phyloP scores from a whole-genome alignment of 2,113 vertebrate species.

The Laticauda laticaudata region DNA sequence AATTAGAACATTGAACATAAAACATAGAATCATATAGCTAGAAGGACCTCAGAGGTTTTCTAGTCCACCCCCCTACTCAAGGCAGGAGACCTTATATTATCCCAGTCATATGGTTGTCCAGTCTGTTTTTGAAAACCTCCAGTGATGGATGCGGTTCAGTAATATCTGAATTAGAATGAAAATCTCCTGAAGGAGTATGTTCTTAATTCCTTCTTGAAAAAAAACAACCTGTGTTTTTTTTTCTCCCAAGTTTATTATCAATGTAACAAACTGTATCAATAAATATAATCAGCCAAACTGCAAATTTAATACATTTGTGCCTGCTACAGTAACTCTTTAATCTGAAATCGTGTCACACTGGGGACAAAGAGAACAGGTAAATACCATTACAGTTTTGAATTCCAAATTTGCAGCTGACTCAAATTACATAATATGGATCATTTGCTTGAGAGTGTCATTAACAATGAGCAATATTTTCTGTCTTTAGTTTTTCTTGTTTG shows the following conservation, averaged over 20 bases:
- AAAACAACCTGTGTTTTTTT: neutral
- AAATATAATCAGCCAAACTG: neutral
- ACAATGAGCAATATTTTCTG: neutral
- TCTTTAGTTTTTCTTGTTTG: neutral
- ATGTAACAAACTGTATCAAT: neutral
- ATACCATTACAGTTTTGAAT: neutral
- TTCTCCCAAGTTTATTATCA: neutral
- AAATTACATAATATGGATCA: neutral
- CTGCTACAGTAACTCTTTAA: neutral
- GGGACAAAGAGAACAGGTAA: neutral
- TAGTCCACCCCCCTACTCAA: neutral
- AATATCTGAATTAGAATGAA: neutral
- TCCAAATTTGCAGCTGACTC: neutral
- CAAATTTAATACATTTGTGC: neutral
- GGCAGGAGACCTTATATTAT: neutral
- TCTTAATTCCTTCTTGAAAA: neutral
- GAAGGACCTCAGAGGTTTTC: neutral
- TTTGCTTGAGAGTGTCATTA: neutral
- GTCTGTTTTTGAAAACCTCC: neutral
- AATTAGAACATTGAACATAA: neutral
- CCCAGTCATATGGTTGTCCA: neutral
- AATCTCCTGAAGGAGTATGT: neutral
- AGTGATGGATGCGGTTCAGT: neutral
- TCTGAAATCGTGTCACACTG: neutral
- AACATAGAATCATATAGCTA: neutral